These are phyloP conservation scores for Platycnemis pennipes DNA, from an alignment of 2,888 invertebrate genomes.

Conservation along the genomic window DNA sequence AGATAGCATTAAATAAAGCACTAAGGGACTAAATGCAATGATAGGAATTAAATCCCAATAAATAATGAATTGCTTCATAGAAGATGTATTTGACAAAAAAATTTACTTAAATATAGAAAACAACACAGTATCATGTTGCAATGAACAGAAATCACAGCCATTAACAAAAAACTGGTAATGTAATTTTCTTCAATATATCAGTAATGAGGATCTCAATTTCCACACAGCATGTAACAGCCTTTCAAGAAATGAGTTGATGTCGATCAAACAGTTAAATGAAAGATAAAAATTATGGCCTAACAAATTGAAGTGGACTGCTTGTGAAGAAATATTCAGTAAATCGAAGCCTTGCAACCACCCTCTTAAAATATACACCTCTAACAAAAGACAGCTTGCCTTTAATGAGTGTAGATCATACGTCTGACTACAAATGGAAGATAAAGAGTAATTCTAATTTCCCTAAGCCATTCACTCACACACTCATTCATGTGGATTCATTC, in stretches of 20 bases:
- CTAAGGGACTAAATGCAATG: no score
- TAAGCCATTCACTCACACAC: conserved; percentile 69
- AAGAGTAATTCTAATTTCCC: conserved; percentile 62
- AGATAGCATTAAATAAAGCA: no score
- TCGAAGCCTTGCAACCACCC: not conserved
- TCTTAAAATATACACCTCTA: not conserved
- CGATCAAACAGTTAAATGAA: not conserved
- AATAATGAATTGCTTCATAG: no score
- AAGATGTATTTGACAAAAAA: no score
- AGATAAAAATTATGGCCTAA: not conserved
- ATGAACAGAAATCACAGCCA: no score
- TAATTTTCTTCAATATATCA: no score
- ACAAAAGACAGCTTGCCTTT: conserved; percentile 44
- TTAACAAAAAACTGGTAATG: no score
- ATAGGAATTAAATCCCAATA: no score
- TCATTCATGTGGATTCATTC: conserved; percentile 60
- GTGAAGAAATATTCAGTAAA: not conserved
- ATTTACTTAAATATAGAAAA: no score
- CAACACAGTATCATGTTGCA: no score
- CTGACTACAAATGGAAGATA: conserved; percentile 42
- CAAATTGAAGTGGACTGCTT: not conserved
- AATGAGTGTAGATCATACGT: conserved; percentile 20
- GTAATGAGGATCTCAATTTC: no score
- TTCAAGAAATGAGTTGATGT: not conserved
- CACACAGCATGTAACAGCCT: not conserved